Base-by-base conservation (phyloP, 30 jellyfish, hydroid and myxozoan species). In the Aurelia aurita region DNA sequence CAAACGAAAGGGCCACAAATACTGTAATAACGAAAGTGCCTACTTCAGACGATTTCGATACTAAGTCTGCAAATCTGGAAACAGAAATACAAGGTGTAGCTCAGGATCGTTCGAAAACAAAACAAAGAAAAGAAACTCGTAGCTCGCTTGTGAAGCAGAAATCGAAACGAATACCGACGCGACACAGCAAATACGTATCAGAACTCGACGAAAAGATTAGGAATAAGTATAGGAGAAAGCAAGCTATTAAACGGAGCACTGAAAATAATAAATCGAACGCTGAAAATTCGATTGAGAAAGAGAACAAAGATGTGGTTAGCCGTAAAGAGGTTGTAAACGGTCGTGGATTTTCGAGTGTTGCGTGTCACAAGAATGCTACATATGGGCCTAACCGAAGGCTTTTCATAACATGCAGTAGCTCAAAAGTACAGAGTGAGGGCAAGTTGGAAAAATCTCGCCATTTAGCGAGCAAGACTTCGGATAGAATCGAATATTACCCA, bases 111-210 rank as follows among this genome's bases (percentile, higher is more conserved):
- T 39, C 9, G 51, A 0, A 39, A 39, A 39, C 13, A 6, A 39
- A 39, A 16, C 29, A 55, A 19, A 55, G 44, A 44, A 62, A 46
- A 22, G 35, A 43, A 23, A 22, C 69, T 19, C 25, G 73, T 5
- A 65, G 65, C 3, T 39, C 93, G 22, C 72, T 83, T 5, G 93
- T 83, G 67, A 87, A 92, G 55, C 77, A 96, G 82, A 94, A 94
- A 69, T 79, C 97, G 47, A 82, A 87, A 32, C 91, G 99, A 4
- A 70, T 62, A 11, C 99, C 97, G 5, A 74, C 94, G 23, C 69
- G 99, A 55, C 95, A 89, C 66, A 88, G 88, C 54, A 94, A 93
- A 29, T 94, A 94, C 69, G 99, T 94, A 27, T 85, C 97, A 6
- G 99, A 94, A 84, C 84, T 94, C 57, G 96, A 89, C 73, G 87